Conservation (phyloP, 2,888 invertebrate genomes). For the Chymomyza procnemis region DNA sequence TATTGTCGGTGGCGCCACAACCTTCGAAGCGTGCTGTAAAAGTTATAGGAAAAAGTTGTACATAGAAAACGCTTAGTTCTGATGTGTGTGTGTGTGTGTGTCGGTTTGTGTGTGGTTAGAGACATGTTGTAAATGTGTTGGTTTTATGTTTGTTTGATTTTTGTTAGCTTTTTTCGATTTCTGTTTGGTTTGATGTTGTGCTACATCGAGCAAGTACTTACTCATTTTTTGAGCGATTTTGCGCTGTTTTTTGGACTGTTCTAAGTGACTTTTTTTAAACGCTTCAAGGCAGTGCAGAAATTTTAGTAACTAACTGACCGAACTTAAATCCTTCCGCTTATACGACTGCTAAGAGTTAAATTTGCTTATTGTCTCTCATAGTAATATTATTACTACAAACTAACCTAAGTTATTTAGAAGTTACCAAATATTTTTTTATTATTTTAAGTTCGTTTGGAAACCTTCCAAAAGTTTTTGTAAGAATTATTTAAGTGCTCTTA, state of each 20-base stretch:
- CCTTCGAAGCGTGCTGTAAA: constrained; percentile 73
- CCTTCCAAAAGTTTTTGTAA: too few relatives aligned
- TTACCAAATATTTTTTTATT: too few relatives aligned
- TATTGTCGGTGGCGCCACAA: constrained; percentile 44
- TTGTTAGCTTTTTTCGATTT: constrained; percentile 10
- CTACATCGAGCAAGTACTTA: constrained; percentile 52
- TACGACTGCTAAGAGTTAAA: too few relatives aligned
- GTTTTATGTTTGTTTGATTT: constrained; percentile 3
- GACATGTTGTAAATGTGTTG: constrained; percentile 12
- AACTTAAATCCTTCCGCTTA: too few relatives aligned
- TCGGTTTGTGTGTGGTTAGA: constrained; percentile 5
- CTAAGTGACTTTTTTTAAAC: constrained; percentile 35
- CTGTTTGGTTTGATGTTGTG: constrained; percentile 31
- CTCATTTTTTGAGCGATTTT: constrained; percentile 58
- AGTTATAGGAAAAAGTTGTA: constrained; percentile 31
- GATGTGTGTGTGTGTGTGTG: constrained; percentile 11
- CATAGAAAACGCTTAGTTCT: constrained; percentile 38
- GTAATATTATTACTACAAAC: too few relatives aligned
- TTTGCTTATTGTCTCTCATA: too few relatives aligned
- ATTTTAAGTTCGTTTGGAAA: too few relatives aligned
- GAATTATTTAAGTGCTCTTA: too few relatives aligned
- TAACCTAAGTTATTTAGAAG: too few relatives aligned
- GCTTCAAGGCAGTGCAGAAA: constrained; percentile 56
- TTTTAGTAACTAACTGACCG: constrained; percentile 32
- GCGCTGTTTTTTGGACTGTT: constrained; percentile 47